These are phyloP conservation scores for Gordius sp. DNA, from an alignment of 2,888 invertebrate species.

Conservation along the genomic window DNA sequence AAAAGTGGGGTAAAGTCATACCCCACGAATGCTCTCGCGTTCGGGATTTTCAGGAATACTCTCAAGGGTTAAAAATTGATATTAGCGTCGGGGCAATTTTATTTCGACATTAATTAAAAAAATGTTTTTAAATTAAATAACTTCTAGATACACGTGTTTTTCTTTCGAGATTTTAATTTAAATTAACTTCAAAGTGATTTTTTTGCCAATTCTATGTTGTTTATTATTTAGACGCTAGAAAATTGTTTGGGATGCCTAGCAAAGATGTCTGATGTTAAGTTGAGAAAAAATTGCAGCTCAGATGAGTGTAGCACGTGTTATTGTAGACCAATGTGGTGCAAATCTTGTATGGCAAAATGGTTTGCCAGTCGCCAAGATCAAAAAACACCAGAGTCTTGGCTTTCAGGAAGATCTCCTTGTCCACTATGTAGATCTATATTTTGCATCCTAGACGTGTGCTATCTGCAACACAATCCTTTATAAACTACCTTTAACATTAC, in stretches of 20 bases:
- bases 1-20: too few species aligned
- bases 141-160: too few species aligned
- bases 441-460: constrained; percentile 30
- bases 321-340: constrained; percentile 31
- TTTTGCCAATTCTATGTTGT: neutral
- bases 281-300: constrained; percentile 27
- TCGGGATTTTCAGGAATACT: too few species aligned
- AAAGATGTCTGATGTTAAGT: constrained; percentile 28
- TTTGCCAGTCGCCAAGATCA: constrained; percentile 31
- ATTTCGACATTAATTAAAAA: too few species aligned
- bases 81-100: too few species aligned
- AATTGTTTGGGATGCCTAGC: constrained; percentile 30
- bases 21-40: too few species aligned
- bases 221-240: constrained; percentile 25
- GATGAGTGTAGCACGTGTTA: constrained; percentile 27
- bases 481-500: too few species aligned
- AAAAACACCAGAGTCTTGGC: constrained; percentile 28
- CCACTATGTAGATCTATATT: constrained; percentile 31
- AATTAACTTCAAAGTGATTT: neutral
- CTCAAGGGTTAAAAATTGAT: too few species aligned
- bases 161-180: too few species aligned
- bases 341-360: constrained; percentile 26
- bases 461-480: too few species aligned
- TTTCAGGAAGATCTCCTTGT: constrained; percentile 28
- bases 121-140: too few species aligned